These are phyloP conservation scores for Champsocephalus esox DNA, from an alignment of 2,797 vertebrate genomes.

Conservation along the genomic window DNA sequence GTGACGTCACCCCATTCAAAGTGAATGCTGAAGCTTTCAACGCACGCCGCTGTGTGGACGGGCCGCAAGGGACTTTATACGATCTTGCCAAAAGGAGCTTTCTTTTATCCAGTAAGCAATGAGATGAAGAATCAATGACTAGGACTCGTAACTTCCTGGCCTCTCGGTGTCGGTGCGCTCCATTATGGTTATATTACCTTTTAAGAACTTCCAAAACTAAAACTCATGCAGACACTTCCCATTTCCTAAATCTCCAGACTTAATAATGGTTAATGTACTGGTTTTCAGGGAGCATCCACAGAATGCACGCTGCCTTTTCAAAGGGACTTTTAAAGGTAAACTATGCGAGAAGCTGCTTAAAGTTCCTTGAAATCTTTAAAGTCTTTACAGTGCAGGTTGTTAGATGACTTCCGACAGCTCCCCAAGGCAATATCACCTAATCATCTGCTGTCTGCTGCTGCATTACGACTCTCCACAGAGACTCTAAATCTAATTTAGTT, in stretches of 20 bases:
- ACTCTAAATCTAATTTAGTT: constrained; percentile 51
- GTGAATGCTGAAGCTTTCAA: no score
- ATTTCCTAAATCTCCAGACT: background rate
- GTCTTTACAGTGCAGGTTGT: constrained; percentile 24
- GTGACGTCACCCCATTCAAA: no score
- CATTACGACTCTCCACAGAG: constrained; percentile 23
- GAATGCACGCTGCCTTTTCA: background rate
- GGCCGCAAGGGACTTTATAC: no score
- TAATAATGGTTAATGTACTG: background rate
- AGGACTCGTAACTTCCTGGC: no score
- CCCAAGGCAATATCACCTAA: constrained; percentile 52
- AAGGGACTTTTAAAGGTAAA: background rate
- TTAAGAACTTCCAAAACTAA: no score
- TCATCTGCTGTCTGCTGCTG: constrained; percentile 51
- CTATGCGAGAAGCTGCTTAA: background rate
- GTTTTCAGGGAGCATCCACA: background rate
- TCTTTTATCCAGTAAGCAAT: no score
- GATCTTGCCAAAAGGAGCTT: no score
- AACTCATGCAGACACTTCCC: no score
- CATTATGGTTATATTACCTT: no score
- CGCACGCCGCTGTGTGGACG: no score
- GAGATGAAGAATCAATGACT: no score
- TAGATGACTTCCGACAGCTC: constrained; percentile 45
- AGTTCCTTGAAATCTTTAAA: background rate
- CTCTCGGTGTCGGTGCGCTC: no score